A percentile compares a stretch with the other conserved stretches of the same genome.
These are phyloP conservation scores for Hozukius guyotensis DNA, from an alignment of 2,797 vertebrate genomes.

Conservation along the genomic window DNA sequence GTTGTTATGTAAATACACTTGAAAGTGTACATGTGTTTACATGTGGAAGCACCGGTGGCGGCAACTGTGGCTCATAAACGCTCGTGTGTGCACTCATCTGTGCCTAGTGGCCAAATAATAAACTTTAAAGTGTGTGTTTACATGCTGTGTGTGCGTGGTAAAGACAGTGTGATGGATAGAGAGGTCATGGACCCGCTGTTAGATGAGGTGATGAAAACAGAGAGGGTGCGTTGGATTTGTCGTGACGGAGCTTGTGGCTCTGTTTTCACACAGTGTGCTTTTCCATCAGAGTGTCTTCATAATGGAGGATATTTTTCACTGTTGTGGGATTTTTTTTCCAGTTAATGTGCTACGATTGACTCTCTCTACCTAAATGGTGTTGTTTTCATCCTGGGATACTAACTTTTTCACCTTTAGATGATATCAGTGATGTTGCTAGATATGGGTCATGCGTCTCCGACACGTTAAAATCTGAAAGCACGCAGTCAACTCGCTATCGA, in stretches of 20 bases:
- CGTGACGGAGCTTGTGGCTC: background rate
- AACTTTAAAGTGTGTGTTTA: background rate
- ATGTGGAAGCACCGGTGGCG: background rate
- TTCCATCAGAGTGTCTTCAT: background rate
- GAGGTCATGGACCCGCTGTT: slow-evolving; percentile 7
- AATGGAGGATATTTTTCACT: slow-evolving; percentile 4
- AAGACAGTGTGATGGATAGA: slow-evolving; percentile 5
- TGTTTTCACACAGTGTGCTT: background rate
- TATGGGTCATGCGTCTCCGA: too few relatives aligned
- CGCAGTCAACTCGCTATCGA: too few relatives aligned
- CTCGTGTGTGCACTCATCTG: background rate
- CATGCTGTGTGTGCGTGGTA: background rate
- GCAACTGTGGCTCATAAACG: background rate
- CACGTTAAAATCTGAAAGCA: too few relatives aligned
- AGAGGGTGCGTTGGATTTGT: background rate
- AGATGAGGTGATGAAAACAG: slow-evolving; percentile 21
- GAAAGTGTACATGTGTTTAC: slow-evolving; percentile 5
- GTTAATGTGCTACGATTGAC: background rate
- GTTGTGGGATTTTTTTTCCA: background rate
- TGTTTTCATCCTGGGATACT: background rate
- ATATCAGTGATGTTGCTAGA: background rate
- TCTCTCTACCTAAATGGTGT: background rate
- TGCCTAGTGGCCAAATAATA: background rate
- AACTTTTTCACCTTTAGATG: background rate
- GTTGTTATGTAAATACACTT: slow-evolving; percentile 1